Evolutionary conservation across 2,113 vertebrate genomes (phyloP).

Genomic region (Dendrocopos noguchii): DNA sequence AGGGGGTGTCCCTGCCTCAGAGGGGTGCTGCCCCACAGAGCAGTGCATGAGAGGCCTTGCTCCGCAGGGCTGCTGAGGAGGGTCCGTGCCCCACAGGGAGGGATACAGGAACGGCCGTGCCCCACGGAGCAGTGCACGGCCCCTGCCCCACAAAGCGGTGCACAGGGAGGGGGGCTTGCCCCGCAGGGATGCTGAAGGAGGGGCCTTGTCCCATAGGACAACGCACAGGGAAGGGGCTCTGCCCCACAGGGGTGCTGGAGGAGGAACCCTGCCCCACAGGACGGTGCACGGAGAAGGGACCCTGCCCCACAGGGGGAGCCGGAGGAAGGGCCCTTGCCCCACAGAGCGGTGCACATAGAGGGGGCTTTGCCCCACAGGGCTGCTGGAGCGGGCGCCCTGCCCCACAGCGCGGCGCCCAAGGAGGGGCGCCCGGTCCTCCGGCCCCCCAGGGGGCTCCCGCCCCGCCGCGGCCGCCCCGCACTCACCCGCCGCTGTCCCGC

Average conservation of each 20-base stretch:
- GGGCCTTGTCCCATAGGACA: background rate
- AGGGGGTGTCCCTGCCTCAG: too few species aligned
- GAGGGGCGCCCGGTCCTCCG: background rate
- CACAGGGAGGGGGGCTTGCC: background rate
- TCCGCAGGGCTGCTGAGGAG: background rate
- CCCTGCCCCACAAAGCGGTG: background rate
- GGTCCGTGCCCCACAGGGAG: background rate
- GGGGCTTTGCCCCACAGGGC: background rate
- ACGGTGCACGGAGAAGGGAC: background rate
- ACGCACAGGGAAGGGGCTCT: background rate
- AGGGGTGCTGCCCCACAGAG: background rate
- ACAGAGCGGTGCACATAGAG: accelerated
- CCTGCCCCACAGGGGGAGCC: background rate
- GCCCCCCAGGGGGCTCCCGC: background rate
- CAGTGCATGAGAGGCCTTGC: background rate
- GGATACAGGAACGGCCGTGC: background rate
- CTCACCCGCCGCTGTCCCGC: slow-evolving; percentile 26
- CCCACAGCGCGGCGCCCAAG: accelerated
- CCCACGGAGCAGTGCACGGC: accelerated
- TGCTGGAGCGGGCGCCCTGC: background rate
- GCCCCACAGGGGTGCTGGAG: background rate
- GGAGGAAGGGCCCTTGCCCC: background rate
- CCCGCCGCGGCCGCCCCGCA: background rate
- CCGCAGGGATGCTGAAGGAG: background rate
- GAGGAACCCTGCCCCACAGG: background rate